Conservation (phyloP, 2,888 invertebrate species). For the Parnassius glacialis region DNA sequence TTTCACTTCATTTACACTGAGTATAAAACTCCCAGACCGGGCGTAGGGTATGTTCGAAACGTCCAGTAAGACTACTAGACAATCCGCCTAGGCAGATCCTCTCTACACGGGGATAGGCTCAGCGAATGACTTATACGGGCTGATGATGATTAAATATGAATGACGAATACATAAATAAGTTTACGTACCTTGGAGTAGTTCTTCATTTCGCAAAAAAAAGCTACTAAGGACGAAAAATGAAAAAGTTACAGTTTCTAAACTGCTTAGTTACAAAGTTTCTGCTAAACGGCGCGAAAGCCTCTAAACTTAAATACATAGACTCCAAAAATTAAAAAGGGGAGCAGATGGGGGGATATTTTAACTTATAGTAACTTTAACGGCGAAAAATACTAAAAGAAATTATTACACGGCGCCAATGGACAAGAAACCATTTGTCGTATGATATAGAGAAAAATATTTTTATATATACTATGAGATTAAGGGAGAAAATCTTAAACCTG, state of each 20-base stretch:
- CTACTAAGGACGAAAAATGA: not conserved
- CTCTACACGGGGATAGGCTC: no score
- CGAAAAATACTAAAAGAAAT: conserved; percentile 10
- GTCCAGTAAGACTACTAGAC: no score
- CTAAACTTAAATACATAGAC: not conserved
- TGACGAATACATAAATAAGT: no score
- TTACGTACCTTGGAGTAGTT: conserved; percentile 9
- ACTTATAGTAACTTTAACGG: conserved; percentile 3
- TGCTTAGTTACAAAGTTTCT: no score
- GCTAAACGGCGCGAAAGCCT: not conserved
- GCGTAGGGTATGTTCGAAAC: no score
- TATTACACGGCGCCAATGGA: conserved; percentile 8
- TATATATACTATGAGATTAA: conserved; percentile 3
- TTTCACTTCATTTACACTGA: no score
- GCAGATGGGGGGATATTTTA: not conserved
- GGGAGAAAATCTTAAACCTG: conserved; percentile 4
- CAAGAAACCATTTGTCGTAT: conserved; percentile 12
- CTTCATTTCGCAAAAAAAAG: not conserved
- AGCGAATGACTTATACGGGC: no score
- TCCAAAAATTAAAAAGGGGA: not conserved
- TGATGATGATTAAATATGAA: no score
- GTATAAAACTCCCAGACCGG: no score
- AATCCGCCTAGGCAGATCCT: no score
- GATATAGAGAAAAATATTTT: conserved; percentile 16
- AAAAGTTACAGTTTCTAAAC: not conserved